Evolutionary conservation across 2,797 vertebrate species (phyloP).

Genomic region (Cephalopachus bancanus): DNA sequence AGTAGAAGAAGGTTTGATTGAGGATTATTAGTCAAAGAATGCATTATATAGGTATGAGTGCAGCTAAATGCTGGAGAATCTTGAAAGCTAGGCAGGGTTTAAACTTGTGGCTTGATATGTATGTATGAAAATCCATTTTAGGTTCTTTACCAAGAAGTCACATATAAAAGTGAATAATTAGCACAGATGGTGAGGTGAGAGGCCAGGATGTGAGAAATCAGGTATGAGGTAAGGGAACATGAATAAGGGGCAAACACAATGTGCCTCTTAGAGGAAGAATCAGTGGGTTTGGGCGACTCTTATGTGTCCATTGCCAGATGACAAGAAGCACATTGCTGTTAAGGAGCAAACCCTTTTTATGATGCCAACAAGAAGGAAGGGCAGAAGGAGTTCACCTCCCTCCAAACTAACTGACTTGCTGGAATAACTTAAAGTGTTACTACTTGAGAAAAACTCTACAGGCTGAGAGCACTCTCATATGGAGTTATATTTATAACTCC

Average conservation of each 20-base stretch:
- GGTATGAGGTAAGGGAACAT: background rate
- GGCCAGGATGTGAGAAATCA: background rate
- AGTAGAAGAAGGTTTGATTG: background rate
- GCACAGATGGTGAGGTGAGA: background rate
- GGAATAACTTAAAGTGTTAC: constrained; percentile 80
- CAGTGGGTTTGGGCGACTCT: background rate
- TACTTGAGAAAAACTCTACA: constrained; percentile 67
- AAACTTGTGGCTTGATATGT: background rate
- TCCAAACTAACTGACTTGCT: constrained; percentile 84
- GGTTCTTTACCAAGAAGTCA: background rate
- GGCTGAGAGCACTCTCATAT: constrained; percentile 61
- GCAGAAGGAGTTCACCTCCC: constrained; percentile 56
- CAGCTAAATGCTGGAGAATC: background rate
- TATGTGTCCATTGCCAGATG: background rate
- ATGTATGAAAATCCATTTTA: background rate
- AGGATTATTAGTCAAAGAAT: background rate
- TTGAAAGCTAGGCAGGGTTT: background rate
- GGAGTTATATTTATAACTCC: constrained; percentile 81
- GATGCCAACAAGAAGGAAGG: background rate
- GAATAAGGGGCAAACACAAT: background rate
- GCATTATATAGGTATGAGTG: background rate
- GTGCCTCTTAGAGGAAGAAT: background rate
- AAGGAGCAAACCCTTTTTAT: background rate
- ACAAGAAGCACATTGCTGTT: background rate
- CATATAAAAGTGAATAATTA: background rate